A percentile compares a stretch with the other conserved stretches of the same genome.
phyloP scores from a whole-genome alignment of 2,888 invertebrate genomes.

The Patella depressa region DNA sequence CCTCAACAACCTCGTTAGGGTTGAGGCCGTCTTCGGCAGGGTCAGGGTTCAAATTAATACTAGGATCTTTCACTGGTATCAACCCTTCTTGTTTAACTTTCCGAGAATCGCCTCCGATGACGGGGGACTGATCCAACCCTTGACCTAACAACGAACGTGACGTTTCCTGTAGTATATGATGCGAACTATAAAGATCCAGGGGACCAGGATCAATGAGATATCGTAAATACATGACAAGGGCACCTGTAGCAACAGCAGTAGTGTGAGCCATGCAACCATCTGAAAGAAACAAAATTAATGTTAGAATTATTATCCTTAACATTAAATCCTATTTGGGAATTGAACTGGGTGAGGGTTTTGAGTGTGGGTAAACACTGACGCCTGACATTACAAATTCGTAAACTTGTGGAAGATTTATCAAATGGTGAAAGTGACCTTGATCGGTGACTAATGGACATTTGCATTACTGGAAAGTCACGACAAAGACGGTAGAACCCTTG shows the following conservation, averaged over 20 bases:
- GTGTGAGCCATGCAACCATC: slow-evolving; percentile 68
- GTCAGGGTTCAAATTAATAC: slow-evolving; percentile 45
- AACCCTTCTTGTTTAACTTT: slow-evolving; percentile 32
- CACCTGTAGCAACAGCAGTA: slow-evolving; percentile 68
- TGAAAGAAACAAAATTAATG: slow-evolving; percentile 36
- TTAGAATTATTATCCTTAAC: too few species aligned
- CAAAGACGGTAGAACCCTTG: too few species aligned
- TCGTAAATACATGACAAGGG: slow-evolving; percentile 63
- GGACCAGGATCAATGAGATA: slow-evolving; percentile 57
- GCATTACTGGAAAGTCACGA: too few species aligned
- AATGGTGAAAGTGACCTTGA: too few species aligned
- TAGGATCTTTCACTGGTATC: slow-evolving; percentile 39
- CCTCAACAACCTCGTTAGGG: slow-evolving; percentile 41
- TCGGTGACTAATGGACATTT: too few species aligned
- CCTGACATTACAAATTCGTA: too few species aligned
- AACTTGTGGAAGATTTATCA: too few species aligned
- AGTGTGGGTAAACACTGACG: too few species aligned
- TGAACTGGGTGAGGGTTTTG: too few species aligned
- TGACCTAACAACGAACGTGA: slow-evolving; percentile 23
- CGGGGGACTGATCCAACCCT: slow-evolving; percentile 33
- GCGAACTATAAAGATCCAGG: slow-evolving; percentile 29
- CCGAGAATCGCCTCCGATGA: slow-evolving; percentile 38
- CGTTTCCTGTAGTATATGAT: slow-evolving; percentile 30
- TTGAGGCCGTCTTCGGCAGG: slow-evolving; percentile 39
- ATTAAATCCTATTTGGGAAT: too few species aligned